Evolutionary conservation across 2,797 vertebrate species (phyloP).

Genomic region (Ceryle rudis): DNA sequence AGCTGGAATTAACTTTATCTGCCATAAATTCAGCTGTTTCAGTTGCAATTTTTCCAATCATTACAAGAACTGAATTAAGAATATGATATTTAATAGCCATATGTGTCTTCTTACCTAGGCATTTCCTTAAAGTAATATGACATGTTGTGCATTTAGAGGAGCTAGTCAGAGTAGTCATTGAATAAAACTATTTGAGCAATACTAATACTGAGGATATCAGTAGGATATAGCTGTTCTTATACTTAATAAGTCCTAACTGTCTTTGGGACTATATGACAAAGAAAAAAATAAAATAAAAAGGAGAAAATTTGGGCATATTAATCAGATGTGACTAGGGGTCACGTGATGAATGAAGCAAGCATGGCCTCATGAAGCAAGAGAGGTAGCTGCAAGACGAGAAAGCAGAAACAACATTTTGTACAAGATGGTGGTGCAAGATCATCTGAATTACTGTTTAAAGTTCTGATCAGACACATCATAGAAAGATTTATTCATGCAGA

Average conservation of each 20-base stretch:
- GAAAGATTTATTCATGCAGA: not conserved
- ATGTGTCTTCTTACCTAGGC: not conserved
- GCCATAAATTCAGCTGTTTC: not conserved
- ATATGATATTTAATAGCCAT: not conserved
- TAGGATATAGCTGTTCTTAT: not conserved
- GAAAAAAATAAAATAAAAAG: not conserved
- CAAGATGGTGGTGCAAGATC: not conserved
- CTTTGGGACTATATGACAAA: not conserved
- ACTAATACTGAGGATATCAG: not conserved
- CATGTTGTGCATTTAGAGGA: not conserved
- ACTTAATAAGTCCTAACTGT: not conserved
- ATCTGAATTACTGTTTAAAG: not conserved
- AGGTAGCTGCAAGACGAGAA: not conserved
- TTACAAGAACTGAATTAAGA: not conserved
- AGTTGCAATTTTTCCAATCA: not conserved
- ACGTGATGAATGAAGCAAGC: not conserved
- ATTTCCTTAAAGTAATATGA: not conserved
- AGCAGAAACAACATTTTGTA: not conserved
- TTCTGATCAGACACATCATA: not conserved
- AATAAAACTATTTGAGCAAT: not conserved
- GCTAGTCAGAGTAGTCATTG: not conserved
- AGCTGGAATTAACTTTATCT: not conserved
- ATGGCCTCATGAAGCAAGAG: not conserved
- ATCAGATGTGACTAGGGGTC: not conserved
- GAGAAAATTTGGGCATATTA: not conserved